A percentile compares a stretch with the other conserved stretches of the same genome.
Conservation (phyloP, 1,140 invertebrate genomes). For the Pissodes strobi region DNA sequence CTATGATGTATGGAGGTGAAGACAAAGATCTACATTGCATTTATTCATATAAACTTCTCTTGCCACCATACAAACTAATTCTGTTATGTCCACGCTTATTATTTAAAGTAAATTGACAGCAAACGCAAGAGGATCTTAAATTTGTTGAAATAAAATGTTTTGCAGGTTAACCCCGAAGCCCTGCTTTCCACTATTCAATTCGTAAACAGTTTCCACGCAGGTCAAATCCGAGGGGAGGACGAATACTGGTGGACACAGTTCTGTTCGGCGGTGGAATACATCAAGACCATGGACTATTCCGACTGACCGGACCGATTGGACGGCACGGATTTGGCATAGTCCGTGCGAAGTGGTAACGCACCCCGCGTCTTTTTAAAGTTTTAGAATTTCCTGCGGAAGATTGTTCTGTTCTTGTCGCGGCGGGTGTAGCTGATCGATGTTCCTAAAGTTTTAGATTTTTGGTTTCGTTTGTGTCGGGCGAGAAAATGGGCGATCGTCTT, state of each 20-base stretch:
- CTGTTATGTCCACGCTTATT: no score
- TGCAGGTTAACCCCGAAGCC: conserved; percentile 92
- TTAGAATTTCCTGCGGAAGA: background rate
- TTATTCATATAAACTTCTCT: no score
- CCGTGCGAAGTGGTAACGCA: background rate
- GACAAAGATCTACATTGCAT: no score
- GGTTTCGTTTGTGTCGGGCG: no score
- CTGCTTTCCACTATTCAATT: conserved; percentile 97
- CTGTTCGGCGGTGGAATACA: conserved; percentile 94
- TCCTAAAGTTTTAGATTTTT: background rate
- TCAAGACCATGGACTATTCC: conserved; percentile 94
- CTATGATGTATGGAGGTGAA: no score
- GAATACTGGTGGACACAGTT: conserved; percentile 99
- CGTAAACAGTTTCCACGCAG: conserved; percentile 83
- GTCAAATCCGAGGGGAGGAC: conserved; percentile 85
- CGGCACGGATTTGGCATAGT: background rate
- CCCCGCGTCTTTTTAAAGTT: conserved; percentile 2
- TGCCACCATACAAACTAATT: no score
- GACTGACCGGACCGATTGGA: conserved; percentile 42
- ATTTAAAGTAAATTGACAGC: no score
- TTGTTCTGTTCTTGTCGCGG: background rate
- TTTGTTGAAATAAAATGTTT: no score
- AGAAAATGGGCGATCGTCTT: no score
- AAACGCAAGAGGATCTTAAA: no score
- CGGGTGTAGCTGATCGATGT: background rate